A percentile compares a stretch with the other conserved stretches of the same genome.
Conservation (phyloP, 2,888 invertebrate species). For the Balanococcus diminutus region DNA sequence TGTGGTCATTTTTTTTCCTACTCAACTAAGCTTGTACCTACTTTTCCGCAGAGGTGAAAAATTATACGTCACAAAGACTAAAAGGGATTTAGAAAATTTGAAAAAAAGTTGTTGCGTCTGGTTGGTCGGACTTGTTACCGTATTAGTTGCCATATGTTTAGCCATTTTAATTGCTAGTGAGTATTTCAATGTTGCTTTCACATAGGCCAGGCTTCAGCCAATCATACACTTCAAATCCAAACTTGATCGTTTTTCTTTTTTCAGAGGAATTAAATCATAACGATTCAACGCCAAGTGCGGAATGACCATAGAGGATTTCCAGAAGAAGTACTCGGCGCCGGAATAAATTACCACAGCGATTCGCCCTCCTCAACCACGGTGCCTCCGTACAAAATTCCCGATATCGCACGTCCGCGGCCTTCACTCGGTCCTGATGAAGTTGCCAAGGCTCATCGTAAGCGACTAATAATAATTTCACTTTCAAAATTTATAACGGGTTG, state of each 20-base stretch:
- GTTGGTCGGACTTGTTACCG: slow-evolving; percentile 71
- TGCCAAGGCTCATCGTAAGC: slow-evolving; percentile 23
- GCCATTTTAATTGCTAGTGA: slow-evolving; percentile 78
- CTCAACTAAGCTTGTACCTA: no score
- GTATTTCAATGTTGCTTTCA: slow-evolving; percentile 61
- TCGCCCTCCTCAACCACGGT: background rate
- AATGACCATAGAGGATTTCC: slow-evolving; percentile 45
- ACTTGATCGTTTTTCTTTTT: background rate
- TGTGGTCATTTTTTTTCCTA: no score
- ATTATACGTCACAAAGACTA: slow-evolving; percentile 80
- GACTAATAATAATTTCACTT: background rate
- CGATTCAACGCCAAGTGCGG: background rate
- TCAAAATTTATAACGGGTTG: no score
- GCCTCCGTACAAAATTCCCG: background rate
- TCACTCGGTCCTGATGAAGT: background rate
- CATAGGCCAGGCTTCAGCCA: no score
- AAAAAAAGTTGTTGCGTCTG: slow-evolving; percentile 67
- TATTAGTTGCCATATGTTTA: slow-evolving; percentile 71
- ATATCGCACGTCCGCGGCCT: background rate
- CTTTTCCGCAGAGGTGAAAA: slow-evolving; percentile 81
- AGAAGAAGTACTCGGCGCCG: background rate
- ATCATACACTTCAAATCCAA: no score
- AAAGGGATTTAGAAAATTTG: slow-evolving; percentile 61
- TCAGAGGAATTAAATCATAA: slow-evolving; percentile 48
- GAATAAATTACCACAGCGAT: background rate